phyloP scores from a whole-genome alignment of 1,140 invertebrate species.

The Tribolium madens region DNA sequence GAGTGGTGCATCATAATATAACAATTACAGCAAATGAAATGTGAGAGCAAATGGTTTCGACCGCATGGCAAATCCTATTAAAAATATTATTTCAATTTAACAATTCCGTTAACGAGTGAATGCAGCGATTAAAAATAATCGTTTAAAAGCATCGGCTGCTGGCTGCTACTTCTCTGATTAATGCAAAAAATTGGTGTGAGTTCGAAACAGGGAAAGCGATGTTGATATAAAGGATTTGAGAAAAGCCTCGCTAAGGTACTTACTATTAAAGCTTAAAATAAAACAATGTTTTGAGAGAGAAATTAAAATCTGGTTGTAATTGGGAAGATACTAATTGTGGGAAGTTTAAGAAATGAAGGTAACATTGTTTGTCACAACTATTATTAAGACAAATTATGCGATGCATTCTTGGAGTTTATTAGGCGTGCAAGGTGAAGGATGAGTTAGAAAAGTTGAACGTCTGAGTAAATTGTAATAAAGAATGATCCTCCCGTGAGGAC shows the following conservation, averaged over 20 bases:
- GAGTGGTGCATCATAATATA: background rate
- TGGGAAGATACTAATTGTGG: constrained; percentile 3
- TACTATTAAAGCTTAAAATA: constrained; percentile 37
- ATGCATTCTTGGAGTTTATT: constrained; percentile 2
- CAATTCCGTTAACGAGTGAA: constrained; percentile 22
- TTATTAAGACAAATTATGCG: constrained; percentile 1
- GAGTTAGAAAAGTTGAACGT: background rate
- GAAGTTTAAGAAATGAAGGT: background rate
- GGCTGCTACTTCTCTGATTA: constrained; percentile 28
- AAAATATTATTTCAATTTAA: constrained; percentile 40
- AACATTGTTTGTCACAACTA: constrained; percentile 9
- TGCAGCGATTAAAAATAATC: constrained; percentile 39
- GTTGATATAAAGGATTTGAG: constrained; percentile 35
- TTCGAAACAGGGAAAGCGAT: constrained; percentile 22
- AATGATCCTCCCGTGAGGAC: background rate
- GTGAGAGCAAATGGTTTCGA: background rate
- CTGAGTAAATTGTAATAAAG: constrained; percentile 14
- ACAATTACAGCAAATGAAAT: background rate
- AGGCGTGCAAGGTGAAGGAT: background rate
- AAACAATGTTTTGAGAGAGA: constrained; percentile 1
- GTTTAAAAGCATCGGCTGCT: constrained; percentile 30
- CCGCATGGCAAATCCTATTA: constrained; percentile 18
- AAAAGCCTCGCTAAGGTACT: constrained; percentile 32
- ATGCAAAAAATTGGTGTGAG: constrained; percentile 27
- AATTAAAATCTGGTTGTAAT: constrained; percentile 24